Percentiles rank a stretch among this genome's conserved stretches.
Conservation (phyloP, 2,888 invertebrate species). For the Dasypogon diadema region DNA sequence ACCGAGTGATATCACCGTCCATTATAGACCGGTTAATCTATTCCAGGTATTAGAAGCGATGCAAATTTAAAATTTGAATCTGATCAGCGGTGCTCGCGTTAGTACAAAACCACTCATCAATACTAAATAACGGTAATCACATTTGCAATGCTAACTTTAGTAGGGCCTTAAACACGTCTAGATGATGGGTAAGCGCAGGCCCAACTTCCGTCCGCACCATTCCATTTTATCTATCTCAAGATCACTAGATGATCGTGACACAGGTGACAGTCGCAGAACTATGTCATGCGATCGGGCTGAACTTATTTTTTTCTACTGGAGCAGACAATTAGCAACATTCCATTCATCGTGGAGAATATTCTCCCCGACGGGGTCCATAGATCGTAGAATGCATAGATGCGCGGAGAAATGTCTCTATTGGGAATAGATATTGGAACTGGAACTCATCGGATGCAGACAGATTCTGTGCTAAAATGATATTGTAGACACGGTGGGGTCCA, state of each 20-base stretch:
- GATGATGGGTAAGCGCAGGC: not conserved
- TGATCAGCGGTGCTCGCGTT: not conserved
- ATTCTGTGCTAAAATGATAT: not conserved
- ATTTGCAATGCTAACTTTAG: not conserved
- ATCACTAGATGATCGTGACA: slow-evolving; percentile 12
- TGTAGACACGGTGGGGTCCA: not conserved
- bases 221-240: not conserved
- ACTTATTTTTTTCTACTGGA: not conserved
- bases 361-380: not conserved
- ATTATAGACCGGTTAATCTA: not conserved
- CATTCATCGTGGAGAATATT: slow-evolving; percentile 22
- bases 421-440: slow-evolving; percentile 8
- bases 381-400: not conserved
- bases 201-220: slow-evolving; percentile 10
- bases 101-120: slow-evolving; percentile 4
- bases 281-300: slow-evolving; percentile 21
- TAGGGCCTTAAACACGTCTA: not conserved
- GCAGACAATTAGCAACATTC: slow-evolving; percentile 20
- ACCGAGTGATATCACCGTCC: not conserved
- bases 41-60: not conserved
- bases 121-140: slow-evolving; percentile 27
- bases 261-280: slow-evolving; percentile 32
- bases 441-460: slow-evolving; percentile 1
- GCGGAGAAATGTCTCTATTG: not conserved
- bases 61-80: slow-evolving; percentile 25